Conservation (phyloP, 1,140 invertebrate genomes). For the Brachionus koreanus region DNA sequence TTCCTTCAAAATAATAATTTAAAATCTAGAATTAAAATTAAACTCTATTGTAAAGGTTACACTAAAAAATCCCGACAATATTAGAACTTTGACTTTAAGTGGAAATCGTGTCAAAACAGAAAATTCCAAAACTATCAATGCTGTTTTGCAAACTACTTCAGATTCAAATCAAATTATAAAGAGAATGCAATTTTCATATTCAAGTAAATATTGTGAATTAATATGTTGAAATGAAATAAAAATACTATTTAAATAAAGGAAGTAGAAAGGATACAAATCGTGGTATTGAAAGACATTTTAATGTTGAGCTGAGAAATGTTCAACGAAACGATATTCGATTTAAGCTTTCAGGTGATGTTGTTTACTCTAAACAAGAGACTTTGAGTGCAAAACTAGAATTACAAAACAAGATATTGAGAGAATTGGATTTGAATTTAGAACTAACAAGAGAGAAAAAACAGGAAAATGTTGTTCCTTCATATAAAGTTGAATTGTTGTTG, state of each 20-base stretch:
- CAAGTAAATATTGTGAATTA: neutral
- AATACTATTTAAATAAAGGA: neutral
- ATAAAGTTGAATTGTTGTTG: neutral
- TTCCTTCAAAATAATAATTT: neutral
- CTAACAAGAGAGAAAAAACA: neutral
- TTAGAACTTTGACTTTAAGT: neutral
- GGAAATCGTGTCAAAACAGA: neutral
- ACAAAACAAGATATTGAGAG: slow-evolving; percentile 18
- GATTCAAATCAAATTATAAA: neutral
- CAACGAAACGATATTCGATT: slow-evolving; percentile 6
- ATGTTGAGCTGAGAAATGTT: neutral
- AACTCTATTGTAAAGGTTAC: neutral
- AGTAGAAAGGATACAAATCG: slow-evolving; percentile 26
- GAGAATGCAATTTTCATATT: slow-evolving; percentile 1
- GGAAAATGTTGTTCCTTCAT: neutral
- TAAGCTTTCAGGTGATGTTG: slow-evolving; percentile 8
- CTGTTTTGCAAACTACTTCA: neutral
- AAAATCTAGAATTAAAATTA: neutral
- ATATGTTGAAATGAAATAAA: neutral
- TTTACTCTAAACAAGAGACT: neutral
- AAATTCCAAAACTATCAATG: neutral
- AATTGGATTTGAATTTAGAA: neutral
- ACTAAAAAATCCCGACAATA: slow-evolving; percentile 32
- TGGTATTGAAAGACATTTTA: neutral
- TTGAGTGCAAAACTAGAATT: neutral